These are phyloP conservation scores for Peromyscus leucopus DNA, from an alignment of 2,113 vertebrate species.

Conservation along the genomic window DNA sequence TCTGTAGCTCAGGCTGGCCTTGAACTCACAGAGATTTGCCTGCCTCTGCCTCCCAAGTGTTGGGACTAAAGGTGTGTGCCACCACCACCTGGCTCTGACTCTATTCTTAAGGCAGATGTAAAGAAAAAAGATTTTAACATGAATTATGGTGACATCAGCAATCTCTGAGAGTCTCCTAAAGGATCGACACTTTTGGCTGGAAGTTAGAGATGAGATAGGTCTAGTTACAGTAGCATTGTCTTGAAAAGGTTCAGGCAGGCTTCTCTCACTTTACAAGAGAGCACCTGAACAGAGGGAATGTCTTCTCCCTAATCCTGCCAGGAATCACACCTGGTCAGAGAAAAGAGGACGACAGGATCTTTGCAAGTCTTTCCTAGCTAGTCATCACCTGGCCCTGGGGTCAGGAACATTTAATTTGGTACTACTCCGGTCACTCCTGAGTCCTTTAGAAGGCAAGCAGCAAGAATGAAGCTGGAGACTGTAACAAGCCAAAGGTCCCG, in stretches of 20 bases:
- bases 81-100: no score
- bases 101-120: constrained; percentile 39
- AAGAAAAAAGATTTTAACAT: constrained; percentile 45
- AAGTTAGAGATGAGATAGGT: background rate
- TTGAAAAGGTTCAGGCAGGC: constrained; percentile 19
- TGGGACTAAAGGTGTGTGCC: no score
- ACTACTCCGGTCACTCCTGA: background rate
- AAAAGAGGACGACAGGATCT: background rate
- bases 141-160: constrained; percentile 25
- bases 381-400: background rate
- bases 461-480: constrained; percentile 5
- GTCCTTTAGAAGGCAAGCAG: constrained; percentile 16
- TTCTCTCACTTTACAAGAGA: background rate
- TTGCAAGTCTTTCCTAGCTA: constrained; percentile 27
- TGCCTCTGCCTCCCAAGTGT: no score
- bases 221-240: background rate
- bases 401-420: background rate
- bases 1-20: no score
- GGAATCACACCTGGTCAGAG: constrained; percentile 11
- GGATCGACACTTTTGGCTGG: constrained; percentile 11
- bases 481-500: background rate
- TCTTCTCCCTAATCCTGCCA: background rate
- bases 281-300: constrained; percentile 18
- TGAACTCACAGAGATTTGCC: no score
- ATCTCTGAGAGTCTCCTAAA: constrained; percentile 26